Base-by-base conservation (phyloP, 2,888 invertebrate genomes). In the Steinernema hermaphroditum region DNA sequence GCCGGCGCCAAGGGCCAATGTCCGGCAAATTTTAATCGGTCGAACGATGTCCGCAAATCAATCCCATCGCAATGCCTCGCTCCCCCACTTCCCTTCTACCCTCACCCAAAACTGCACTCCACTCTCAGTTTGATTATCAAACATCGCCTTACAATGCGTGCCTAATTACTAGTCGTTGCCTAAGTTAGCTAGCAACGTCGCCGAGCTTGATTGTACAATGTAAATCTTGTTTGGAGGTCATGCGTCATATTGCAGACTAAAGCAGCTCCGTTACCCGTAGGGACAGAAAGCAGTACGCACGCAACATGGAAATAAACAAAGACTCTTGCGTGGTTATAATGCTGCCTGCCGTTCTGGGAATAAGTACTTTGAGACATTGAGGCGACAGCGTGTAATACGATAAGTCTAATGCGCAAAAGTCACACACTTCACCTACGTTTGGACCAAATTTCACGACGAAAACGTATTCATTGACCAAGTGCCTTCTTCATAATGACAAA, bases 21-120 rank as follows among this genome's bases (percentile, higher is more conserved):
- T 62, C 62, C 62, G 62, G 62, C 62, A 16, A 62, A 62, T 62
- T 62, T 62, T 29, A 62, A 62, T 62, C 62, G 62, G 32, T 62
- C 62, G 62, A 32, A 62, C 62, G 62, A 32, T 62, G 62, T 62
- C 62, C 62, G 62, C 62, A 29, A 62, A 62, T 62, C 62, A 62
- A 62, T 62, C 62, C 27, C 62, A 32, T 24, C 54, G 54, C 22
- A 22, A 54, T 16, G 29, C 62, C 54, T 62, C 62, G 62, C 62
- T 27, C 62, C 16, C 62, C 32, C 14, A 24, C 8, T 27, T 29
- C 16, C 62, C 29, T 27, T 32, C 62, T 62, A 62, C 14, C 9
- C 27, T 29, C 27, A 27, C 54, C 24, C 22, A 12, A 46, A 6
- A n/a, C 46, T 46, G 16, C 46, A 46, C 9, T 29, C 34, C 62